Percentiles rank a stretch among this genome's conserved stretches.
These are phyloP conservation scores for Drosophila cognata DNA, from an alignment of 2,888 invertebrate species.

Conservation along the genomic window DNA sequence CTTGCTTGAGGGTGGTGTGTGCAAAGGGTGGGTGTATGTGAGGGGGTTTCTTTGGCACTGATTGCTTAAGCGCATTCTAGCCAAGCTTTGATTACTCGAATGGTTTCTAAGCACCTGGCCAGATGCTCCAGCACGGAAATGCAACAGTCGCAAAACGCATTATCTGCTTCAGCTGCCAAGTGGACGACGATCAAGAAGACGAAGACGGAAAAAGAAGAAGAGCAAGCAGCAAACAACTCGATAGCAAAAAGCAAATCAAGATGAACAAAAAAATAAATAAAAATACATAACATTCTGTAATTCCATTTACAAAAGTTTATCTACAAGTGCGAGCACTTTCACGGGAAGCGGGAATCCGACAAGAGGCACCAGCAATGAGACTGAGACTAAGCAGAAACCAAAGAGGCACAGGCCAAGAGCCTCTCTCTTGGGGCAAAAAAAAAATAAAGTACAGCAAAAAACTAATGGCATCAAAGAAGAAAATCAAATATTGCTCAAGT, in stretches of 20 bases:
- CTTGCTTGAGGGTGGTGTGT: not conserved
- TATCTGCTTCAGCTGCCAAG: constrained; percentile 75
- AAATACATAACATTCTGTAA: constrained; percentile 65
- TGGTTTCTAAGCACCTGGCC: constrained; percentile 72
- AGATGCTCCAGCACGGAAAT: constrained; percentile 47
- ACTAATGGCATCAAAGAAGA: constrained; percentile 80
- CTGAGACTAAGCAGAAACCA: constrained; percentile 1
- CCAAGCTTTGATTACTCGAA: constrained; percentile 77
- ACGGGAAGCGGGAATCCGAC: constrained; percentile 10
- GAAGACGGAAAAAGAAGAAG: constrained; percentile 14
- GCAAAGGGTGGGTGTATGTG: not conserved
- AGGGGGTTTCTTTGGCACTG: constrained; percentile 27
- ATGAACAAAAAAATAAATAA: not conserved
- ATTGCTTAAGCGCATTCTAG: constrained; percentile 71
- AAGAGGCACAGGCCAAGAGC: constrained; percentile 32
- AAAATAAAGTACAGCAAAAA: constrained; percentile 41
- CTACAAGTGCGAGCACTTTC: constrained; percentile 66
- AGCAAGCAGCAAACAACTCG: constrained; percentile 5
- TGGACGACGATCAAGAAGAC: constrained; percentile 44
- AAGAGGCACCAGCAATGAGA: constrained; percentile 19
- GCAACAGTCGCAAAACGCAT: constrained; percentile 80
- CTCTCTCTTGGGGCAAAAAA: constrained; percentile 7
- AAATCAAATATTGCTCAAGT: constrained; percentile 80
- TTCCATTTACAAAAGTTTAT: constrained; percentile 81
- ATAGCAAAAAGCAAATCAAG: not conserved